Evolutionary conservation across 2,113 vertebrate species (phyloP), one percentile per base, ranked within the genome.

Genomic region (Dissostichus mawsoni): DNA sequence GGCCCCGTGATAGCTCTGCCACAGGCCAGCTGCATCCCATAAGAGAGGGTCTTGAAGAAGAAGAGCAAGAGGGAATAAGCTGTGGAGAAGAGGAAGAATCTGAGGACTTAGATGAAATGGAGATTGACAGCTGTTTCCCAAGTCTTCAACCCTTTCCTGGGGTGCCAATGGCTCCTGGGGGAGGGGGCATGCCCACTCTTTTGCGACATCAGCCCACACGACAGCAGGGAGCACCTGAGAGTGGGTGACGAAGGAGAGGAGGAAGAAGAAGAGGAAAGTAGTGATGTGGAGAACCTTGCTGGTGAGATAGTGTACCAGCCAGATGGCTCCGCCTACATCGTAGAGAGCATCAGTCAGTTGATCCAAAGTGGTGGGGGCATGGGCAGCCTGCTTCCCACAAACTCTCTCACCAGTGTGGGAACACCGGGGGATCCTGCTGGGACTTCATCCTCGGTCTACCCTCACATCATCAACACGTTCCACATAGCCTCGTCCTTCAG

Each of bases 401-500:
- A 96, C 95, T 96, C 97, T 89, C 94, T 97, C 86, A 95, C 95
- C 83, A 90, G 92, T 74, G 89, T 92, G 63, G 96, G 94, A 82
- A 95, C 94, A 90, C 80, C 78, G 45, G 96, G 95, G 85, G 96
- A 98, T 74, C 95, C 91, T 70, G 95, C 97, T 87, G 98, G 97
- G 91, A 93, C 97, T 82, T 95, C 97, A 11, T 95, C 97, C 52
- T 96, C 98, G 0, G 97, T 96, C 86, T 98, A 98, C 94, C 98
- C 98, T 81, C 98, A 99, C 95, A 99, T 99, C 95, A 99, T 99
- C 94, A 99, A 99, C 94, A 99, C 98, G 94, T 99, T 99, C 96
- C 98, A 99, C 96, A 99, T 99, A 98, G 98, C 98, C 95, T 99
- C 98, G 89, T 99, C 98, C 94, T 98, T 99, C 84, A 98, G 98